Conservation (phyloP, 1,140 invertebrate species). For the Olivierus martensii region DNA sequence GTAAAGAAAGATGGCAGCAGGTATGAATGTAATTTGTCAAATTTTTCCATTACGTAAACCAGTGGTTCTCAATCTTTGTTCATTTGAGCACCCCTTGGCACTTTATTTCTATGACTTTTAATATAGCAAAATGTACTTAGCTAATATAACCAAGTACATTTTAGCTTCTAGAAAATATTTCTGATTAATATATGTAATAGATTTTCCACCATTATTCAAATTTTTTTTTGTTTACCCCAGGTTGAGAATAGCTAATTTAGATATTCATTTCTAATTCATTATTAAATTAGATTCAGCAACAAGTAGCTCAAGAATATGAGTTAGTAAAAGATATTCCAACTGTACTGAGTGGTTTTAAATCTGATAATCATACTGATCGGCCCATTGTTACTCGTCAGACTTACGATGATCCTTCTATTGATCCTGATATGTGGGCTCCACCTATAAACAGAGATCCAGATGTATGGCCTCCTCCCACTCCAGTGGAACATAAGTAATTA, state of each 20-base stretch:
- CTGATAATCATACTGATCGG: slow-evolving; percentile 38
- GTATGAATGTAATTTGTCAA: slow-evolving; percentile 30
- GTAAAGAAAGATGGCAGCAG: slow-evolving; percentile 79
- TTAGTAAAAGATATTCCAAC: slow-evolving; percentile 67
- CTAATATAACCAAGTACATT: no score
- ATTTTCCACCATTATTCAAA: no score
- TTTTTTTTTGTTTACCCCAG: no score
- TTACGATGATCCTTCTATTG: slow-evolving; percentile 20
- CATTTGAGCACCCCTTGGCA: no score
- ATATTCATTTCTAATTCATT: no score
- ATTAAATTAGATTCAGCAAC: slow-evolving; percentile 59
- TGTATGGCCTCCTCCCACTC: slow-evolving; percentile 79
- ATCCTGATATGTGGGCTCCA: slow-evolving; percentile 57
- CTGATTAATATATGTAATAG: no score
- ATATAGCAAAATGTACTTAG: no score
- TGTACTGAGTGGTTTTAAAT: slow-evolving; percentile 48
- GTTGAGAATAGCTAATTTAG: no score
- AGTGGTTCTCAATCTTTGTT: no score
- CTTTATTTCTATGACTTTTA: no score
- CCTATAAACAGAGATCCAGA: slow-evolving; percentile 54
- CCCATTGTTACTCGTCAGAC: slow-evolving; percentile 20
- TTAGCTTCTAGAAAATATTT: no score
- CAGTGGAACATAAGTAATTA: slow-evolving; percentile 50
- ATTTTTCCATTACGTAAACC: slow-evolving; percentile 11
- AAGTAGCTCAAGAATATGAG: slow-evolving; percentile 79